A percentile compares a stretch with the other conserved stretches of the same genome.
phyloP scores from a whole-genome alignment of 2,113 vertebrate genomes.

The Bujurquina vittata region DNA sequence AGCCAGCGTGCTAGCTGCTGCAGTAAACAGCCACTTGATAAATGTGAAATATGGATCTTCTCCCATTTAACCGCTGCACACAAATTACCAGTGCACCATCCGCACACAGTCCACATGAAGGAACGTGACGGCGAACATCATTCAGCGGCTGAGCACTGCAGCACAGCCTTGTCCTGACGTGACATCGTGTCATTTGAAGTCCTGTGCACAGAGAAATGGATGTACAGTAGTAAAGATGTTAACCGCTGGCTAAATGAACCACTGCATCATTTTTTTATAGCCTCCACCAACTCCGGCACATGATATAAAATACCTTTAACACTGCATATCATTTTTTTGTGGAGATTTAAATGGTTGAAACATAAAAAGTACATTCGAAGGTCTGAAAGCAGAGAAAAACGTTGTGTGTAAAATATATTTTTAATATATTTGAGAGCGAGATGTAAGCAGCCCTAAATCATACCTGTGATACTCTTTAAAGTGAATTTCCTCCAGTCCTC shows the following conservation, averaged over 20 bases:
- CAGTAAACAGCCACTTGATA: constrained; percentile 64
- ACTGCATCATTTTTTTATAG: constrained; percentile 56
- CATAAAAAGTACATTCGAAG: constrained; percentile 50
- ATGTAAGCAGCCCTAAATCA: constrained; percentile 26
- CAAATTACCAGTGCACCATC: constrained; percentile 51
- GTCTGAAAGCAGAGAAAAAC: constrained; percentile 33
- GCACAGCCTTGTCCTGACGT: constrained; percentile 30
- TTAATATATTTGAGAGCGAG: constrained; percentile 13
- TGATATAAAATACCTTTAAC: constrained; percentile 57
- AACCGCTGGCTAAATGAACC: constrained; percentile 62
- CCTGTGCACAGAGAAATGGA: constrained; percentile 42
- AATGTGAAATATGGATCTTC: constrained; percentile 52
- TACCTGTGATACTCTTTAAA: constrained; percentile 23
- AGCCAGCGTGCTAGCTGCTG: constrained; percentile 28
- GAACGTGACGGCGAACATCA: constrained; percentile 19
- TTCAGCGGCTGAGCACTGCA: constrained; percentile 32
- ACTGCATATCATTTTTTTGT: constrained; percentile 25
- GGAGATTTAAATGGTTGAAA: constrained; percentile 36
- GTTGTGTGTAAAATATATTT: constrained; percentile 24
- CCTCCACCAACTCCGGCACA: constrained; percentile 41
- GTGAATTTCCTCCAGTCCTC: background rate
- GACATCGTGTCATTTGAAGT: constrained; percentile 6
- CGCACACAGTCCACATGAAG: constrained; percentile 8
- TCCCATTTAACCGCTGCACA: constrained; percentile 49
- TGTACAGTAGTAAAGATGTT: constrained; percentile 60